A percentile compares a stretch with the other conserved stretches of the same genome.
These are phyloP conservation scores for Erethizon dorsatum DNA, from an alignment of 2,797 vertebrate species.

Conservation along the genomic window DNA sequence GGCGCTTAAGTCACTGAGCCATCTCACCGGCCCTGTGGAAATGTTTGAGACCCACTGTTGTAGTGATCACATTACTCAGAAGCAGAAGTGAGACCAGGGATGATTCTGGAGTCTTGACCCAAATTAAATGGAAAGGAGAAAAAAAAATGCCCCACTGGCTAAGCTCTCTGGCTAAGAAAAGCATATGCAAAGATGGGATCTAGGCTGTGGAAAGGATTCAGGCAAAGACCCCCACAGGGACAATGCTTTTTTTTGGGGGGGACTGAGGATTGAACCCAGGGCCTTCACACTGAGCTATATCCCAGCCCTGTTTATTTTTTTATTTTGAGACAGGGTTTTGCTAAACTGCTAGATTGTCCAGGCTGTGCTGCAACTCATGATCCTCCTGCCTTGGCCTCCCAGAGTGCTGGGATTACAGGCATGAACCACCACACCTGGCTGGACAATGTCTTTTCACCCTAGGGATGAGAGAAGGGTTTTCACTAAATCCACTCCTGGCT, in stretches of 20 bases:
- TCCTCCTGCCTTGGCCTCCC: neutral
- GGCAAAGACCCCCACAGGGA: neutral
- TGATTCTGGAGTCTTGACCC: conserved; percentile 22
- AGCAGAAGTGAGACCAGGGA: neutral
- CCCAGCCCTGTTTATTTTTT: neutral
- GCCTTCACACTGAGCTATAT: neutral
- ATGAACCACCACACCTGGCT: neutral
- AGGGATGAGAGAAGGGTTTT: conserved; percentile 34
- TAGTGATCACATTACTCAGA: neutral
- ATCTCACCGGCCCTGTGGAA: neutral
- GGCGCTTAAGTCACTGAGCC: too few relatives aligned
- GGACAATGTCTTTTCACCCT: neutral
- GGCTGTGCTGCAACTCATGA: neutral
- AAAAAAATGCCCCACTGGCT: neutral
- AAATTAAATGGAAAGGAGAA: conserved; percentile 18
- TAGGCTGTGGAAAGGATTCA: conserved; percentile 19
- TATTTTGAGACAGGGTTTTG: neutral
- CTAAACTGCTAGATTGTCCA: neutral
- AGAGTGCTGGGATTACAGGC: neutral
- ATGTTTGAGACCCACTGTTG: conserved; percentile 16
- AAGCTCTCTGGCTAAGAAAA: conserved; percentile 60
- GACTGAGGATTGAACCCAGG: neutral
- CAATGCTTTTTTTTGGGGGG: neutral
- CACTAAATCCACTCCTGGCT: conserved; percentile 48
- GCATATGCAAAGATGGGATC: neutral